Percentiles rank a stretch among this genome's conserved stretches.
These are phyloP conservation scores for Oryzias dopingdopingensis DNA, from an alignment of 2,797 vertebrate genomes.

Conservation along the genomic window DNA sequence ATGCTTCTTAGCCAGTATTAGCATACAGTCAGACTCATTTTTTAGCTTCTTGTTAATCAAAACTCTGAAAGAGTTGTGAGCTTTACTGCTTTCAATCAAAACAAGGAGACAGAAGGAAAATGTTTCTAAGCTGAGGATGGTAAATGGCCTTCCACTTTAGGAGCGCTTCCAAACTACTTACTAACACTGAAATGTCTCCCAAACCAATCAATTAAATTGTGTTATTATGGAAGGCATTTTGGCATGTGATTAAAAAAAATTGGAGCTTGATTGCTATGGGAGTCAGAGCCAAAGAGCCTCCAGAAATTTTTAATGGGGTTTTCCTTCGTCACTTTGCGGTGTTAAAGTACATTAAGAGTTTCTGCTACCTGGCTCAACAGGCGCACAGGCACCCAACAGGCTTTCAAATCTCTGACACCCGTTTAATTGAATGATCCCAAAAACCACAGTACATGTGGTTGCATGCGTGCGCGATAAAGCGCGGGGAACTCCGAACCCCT, in stretches of 20 bases:
- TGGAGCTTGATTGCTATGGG: constrained; percentile 77
- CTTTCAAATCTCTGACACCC: constrained; percentile 70
- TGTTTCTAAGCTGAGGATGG: constrained; percentile 21
- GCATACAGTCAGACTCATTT: constrained; percentile 53
- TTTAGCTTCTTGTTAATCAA: constrained; percentile 59
- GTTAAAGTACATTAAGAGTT: constrained; percentile 61
- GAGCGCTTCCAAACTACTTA: constrained; percentile 48
- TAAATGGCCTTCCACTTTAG: constrained; percentile 47
- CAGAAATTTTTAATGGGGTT: constrained; percentile 65
- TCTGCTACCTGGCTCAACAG: constrained; percentile 52
- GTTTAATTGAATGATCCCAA: constrained; percentile 70
- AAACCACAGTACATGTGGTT: constrained; percentile 55
- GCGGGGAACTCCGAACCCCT: constrained; percentile 34
- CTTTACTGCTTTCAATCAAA: constrained; percentile 39
- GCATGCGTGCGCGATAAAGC: constrained; percentile 8
- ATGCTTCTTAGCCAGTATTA: constrained; percentile 36
- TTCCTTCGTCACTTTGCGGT: constrained; percentile 51
- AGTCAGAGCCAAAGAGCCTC: constrained; percentile 55
- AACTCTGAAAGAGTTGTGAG: constrained; percentile 30
- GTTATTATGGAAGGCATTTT: constrained; percentile 75
- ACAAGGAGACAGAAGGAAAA: constrained; percentile 47
- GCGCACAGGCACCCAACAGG: constrained; percentile 51
- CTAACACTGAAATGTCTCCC: constrained; percentile 63
- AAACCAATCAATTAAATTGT: constrained; percentile 74
- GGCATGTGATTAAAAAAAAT: constrained; percentile 73